phyloP scores from a whole-genome alignment of 2,113 vertebrate genomes.

The Heliornis fulica region DNA sequence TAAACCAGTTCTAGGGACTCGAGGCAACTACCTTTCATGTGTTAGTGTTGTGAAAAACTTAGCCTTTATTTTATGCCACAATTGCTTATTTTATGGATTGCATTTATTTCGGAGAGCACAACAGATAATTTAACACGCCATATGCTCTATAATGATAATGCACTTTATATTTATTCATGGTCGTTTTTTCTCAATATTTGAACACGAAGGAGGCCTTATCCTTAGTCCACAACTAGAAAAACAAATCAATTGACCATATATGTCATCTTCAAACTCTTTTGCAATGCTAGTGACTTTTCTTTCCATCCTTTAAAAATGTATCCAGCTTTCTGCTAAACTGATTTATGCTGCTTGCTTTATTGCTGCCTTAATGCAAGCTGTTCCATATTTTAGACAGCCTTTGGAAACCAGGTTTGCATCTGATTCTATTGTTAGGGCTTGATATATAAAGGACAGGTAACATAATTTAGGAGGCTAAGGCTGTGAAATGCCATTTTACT shows the following conservation, averaged over 20 bases:
- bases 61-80: neutral
- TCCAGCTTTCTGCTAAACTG: slow-evolving; percentile 44
- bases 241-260: slow-evolving; percentile 49
- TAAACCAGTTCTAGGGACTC: neutral
- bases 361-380: slow-evolving; percentile 31
- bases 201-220: slow-evolving; percentile 37
- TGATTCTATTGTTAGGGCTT: slow-evolving; percentile 1
- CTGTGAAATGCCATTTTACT: slow-evolving; percentile 8
- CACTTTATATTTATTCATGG: slow-evolving; percentile 49
- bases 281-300: slow-evolving; percentile 23
- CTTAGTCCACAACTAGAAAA: slow-evolving; percentile 7
- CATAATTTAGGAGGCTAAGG: neutral
- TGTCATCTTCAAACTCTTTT: slow-evolving; percentile 38
- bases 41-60: neutral
- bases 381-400: slow-evolving; percentile 23
- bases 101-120: slow-evolving; percentile 26
- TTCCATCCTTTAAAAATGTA: slow-evolving; percentile 22
- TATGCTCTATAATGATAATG: slow-evolving; percentile 47
- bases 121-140: slow-evolving; percentile 25
- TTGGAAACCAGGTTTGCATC: slow-evolving; percentile 23
- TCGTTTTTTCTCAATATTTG: neutral
- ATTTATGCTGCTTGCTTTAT: slow-evolving; percentile 35
- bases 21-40: neutral
- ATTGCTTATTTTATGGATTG: slow-evolving; percentile 26
- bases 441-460: neutral